A percentile compares a stretch with the other conserved stretches of the same genome.
Evolutionary conservation across 1,140 invertebrate genomes (phyloP).

Genomic region (Philaenus spumarius): DNA sequence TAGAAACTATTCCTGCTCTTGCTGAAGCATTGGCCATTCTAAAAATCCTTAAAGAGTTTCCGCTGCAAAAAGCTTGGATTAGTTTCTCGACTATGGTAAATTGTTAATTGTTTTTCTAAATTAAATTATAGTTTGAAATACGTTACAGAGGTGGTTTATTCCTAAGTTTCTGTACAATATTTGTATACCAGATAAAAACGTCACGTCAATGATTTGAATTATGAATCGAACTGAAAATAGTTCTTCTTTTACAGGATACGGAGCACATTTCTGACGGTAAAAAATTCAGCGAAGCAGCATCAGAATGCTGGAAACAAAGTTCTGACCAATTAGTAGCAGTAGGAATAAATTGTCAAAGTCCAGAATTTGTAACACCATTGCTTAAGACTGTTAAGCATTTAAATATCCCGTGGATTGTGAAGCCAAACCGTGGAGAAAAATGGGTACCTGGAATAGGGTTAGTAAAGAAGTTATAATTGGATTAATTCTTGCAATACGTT

Average conservation of each 20-base stretch:
- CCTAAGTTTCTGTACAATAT: too few species aligned
- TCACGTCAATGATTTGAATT: too few species aligned
- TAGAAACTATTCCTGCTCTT: constrained; percentile 83
- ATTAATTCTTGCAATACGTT: too few species aligned
- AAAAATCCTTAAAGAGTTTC: constrained; percentile 65
- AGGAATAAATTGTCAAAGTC: constrained; percentile 79
- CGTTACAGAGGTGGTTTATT: too few species aligned
- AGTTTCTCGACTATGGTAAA: constrained; percentile 71
- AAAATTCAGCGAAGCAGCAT: constrained; percentile 52
- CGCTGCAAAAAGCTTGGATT: constrained; percentile 67
- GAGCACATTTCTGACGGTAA: constrained; percentile 65
- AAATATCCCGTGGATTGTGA: constrained; percentile 54
- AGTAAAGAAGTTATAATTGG: too few species aligned
- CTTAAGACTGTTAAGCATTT: constrained; percentile 46
- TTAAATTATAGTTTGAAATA: too few species aligned
- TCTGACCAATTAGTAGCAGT: constrained; percentile 65
- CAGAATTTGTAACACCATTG: constrained; percentile 49
- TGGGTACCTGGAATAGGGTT: constrained; percentile 7
- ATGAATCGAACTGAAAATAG: too few species aligned
- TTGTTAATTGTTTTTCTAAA: not conserved
- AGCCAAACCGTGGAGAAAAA: constrained; percentile 63
- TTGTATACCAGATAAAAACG: too few species aligned
- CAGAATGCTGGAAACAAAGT: constrained; percentile 53
- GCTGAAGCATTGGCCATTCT: constrained; percentile 75
- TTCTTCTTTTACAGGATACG: constrained; percentile 49